Percentiles rank a stretch among this genome's conserved stretches.
phyloP scores from a whole-genome alignment of 2,113 vertebrate genomes.

The Phylloscopus trochilus region DNA sequence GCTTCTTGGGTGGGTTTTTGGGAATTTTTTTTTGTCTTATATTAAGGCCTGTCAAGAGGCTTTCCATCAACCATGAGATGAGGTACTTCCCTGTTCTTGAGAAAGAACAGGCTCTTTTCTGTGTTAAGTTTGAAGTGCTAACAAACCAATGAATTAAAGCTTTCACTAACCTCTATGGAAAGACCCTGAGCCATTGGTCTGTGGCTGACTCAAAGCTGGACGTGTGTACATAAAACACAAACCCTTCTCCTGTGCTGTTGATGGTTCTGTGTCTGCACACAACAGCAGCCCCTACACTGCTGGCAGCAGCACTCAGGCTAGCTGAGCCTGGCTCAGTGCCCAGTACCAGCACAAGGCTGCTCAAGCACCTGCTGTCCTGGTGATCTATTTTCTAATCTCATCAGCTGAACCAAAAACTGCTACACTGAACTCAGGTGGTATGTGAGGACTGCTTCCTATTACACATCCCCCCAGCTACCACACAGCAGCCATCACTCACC shows the following conservation, averaged over 20 bases:
- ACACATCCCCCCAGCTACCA: rapidly evolving
- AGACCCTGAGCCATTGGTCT: background rate
- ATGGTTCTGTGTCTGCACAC: background rate
- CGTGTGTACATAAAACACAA: constrained; percentile 47
- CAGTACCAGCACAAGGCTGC: background rate
- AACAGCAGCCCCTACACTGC: background rate
- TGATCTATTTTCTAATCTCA: background rate
- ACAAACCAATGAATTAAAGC: constrained; percentile 49
- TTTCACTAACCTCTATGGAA: constrained; percentile 12
- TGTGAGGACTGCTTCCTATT: background rate
- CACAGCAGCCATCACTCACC: constrained; percentile 55
- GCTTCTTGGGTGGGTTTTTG: background rate
- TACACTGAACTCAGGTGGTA: background rate
- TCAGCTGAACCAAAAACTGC: background rate
- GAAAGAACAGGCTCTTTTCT: constrained; percentile 38
- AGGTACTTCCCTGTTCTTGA: constrained; percentile 1
- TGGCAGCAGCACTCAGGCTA: background rate
- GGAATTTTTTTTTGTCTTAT: background rate
- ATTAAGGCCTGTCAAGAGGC: background rate
- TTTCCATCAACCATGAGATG: background rate
- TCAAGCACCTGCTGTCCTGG: background rate
- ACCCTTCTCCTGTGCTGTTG: background rate
- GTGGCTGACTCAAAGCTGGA: background rate
- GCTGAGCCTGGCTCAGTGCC: background rate
- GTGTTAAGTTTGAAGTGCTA: constrained; percentile 55